A percentile compares a stretch with the other conserved stretches of the same genome.
Evolutionary conservation across 1,140 invertebrate genomes (phyloP).

Genomic region (Listronotus oregonensis): DNA sequence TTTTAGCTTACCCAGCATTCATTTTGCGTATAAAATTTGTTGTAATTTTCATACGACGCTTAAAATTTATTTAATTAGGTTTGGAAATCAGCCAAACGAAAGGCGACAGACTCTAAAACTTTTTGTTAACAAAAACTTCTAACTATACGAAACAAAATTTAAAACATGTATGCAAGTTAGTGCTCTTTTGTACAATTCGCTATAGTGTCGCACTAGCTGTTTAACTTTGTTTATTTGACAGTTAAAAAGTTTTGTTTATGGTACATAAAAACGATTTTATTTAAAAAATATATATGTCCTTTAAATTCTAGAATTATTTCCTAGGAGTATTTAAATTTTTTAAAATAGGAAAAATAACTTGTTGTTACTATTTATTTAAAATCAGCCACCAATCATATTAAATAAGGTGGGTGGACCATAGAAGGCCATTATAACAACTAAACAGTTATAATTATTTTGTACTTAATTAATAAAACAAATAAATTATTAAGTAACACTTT

Average conservation of each 20-base stretch:
- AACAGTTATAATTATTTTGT: no score
- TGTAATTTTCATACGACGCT: slow-evolving; percentile 12
- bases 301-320: no score
- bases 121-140: slow-evolving; percentile 18
- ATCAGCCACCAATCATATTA: no score
- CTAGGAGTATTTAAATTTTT: no score
- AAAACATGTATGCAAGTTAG: slow-evolving; percentile 13
- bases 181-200: not conserved
- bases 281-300: no score
- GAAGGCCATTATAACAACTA: no score
- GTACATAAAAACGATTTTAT: no score
- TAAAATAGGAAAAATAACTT: no score
- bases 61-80: slow-evolving; percentile 28
- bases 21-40: slow-evolving; percentile 16
- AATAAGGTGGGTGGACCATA: no score
- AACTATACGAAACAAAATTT: slow-evolving; percentile 28
- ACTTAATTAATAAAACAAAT: no score
- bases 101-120: slow-evolving; percentile 5
- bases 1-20: not conserved
- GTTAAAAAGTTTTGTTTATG: slow-evolving; percentile 2
- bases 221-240: slow-evolving; percentile 15
- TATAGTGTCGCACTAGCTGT: not conserved
- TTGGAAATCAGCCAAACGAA: slow-evolving; percentile 22
- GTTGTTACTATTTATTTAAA: no score
- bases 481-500: no score